Evolutionary conservation across 2,797 vertebrate species (phyloP).

Genomic region (Chloroceryle inda): DNA sequence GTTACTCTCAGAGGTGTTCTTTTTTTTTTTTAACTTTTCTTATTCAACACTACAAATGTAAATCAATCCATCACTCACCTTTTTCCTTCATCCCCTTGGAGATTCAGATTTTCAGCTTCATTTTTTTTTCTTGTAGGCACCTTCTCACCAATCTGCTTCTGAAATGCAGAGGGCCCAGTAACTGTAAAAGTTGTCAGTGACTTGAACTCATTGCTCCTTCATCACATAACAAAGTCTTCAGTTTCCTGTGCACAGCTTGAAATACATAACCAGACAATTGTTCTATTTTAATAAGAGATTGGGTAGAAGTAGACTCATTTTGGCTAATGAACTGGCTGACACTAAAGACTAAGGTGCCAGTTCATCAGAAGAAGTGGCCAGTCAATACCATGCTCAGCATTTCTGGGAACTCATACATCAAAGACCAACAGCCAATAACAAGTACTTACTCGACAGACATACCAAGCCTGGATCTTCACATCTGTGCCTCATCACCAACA

Average conservation of each 20-base stretch:
- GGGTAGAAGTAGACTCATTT: not conserved
- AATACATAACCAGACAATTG: not conserved
- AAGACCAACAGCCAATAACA: not conserved
- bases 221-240: not conserved
- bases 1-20: not conserved
- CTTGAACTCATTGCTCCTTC: not conserved
- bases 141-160: not conserved
- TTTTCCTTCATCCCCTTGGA: not conserved
- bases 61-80: not conserved
- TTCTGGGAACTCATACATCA: not conserved
- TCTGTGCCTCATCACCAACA: not conserved
- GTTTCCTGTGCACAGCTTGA: not conserved
- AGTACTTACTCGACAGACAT: not conserved
- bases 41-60: not conserved
- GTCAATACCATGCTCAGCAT: not conserved
- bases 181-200: not conserved
- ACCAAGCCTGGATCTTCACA: not conserved
- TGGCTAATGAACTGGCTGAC: not conserved
- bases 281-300: not conserved
- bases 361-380: not conserved
- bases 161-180: not conserved
- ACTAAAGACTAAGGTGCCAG: not conserved
- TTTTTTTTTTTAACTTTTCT: not conserved
- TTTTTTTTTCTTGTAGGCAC: not conserved
- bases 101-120: not conserved